phyloP scores from a whole-genome alignment of 2,797 vertebrate genomes.

The Eupleurogrammus muticus region DNA sequence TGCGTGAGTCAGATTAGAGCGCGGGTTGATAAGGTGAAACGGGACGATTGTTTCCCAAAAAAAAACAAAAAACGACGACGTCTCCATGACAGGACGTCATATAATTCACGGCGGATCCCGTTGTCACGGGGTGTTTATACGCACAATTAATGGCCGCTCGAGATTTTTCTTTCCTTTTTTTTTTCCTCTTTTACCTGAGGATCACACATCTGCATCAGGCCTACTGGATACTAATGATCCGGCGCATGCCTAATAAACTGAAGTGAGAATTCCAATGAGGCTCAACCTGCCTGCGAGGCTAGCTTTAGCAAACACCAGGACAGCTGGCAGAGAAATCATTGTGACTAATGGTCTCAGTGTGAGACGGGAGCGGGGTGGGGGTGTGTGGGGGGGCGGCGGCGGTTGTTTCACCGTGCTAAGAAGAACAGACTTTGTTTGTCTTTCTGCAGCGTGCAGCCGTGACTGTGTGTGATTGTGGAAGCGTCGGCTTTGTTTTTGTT shows the following conservation, averaged over 20 bases:
- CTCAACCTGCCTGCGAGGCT: slow-evolving; percentile 75
- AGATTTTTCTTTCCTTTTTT: slow-evolving; percentile 51
- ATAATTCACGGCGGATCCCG: slow-evolving; percentile 31
- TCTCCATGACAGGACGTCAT: slow-evolving; percentile 24
- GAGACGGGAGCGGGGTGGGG: slow-evolving; percentile 74
- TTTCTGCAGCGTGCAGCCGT: slow-evolving; percentile 69
- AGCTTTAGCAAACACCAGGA: slow-evolving; percentile 78
- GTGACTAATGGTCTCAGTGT: slow-evolving; percentile 82
- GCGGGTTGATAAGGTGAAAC: slow-evolving; percentile 46
- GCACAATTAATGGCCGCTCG: slow-evolving; percentile 51
- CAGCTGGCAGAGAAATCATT: slow-evolving; percentile 81
- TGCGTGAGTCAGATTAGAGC: slow-evolving; percentile 60
- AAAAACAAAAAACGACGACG: slow-evolving; percentile 20
- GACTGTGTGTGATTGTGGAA: slow-evolving; percentile 71
- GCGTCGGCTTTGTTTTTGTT: slow-evolving; percentile 69
- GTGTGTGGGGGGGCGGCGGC: slow-evolving; percentile 79
- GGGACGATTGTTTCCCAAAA: slow-evolving; percentile 33
- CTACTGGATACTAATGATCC: slow-evolving; percentile 69
- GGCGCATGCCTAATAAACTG: slow-evolving; percentile 71
- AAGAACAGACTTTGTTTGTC: slow-evolving; percentile 78
- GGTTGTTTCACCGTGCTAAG: slow-evolving; percentile 71
- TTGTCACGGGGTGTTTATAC: slow-evolving; percentile 56
- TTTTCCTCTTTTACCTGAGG: slow-evolving; percentile 68
- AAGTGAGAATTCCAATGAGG: slow-evolving; percentile 77
- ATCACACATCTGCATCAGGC: slow-evolving; percentile 67